These are phyloP conservation scores for Drosophila sturtevanti DNA, from an alignment of 1,140 invertebrate species.

Conservation along the genomic window DNA sequence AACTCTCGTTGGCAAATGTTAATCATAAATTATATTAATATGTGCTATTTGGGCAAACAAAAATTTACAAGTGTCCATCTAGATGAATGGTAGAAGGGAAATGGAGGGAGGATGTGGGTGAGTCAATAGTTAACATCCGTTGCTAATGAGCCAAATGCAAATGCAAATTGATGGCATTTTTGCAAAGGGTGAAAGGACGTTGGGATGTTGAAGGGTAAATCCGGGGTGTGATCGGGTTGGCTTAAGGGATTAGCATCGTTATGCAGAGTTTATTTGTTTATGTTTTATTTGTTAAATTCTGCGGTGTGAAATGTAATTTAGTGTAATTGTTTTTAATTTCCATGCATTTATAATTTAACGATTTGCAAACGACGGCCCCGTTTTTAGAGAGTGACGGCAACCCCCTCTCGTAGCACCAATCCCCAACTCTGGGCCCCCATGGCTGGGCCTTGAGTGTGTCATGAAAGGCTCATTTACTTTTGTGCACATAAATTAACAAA, in stretches of 20 bases:
- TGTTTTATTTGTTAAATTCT: conserved; percentile 9
- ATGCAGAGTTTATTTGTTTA: conserved; percentile 69
- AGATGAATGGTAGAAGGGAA: conserved; percentile 25
- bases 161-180: conserved; percentile 73
- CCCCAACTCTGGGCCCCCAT: not conserved
- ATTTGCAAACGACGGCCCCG: conserved; percentile 22
- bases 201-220: too few species aligned
- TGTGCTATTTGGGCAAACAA: conserved; percentile 36
- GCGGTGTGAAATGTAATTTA: conserved; percentile 51
- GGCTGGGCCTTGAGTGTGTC: conserved; percentile 54
- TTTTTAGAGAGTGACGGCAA: conserved; percentile 19
- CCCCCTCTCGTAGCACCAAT: too few species aligned
- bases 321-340: conserved; percentile 79
- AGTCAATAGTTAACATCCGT: not conserved
- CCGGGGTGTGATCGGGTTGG: conserved; percentile 40
- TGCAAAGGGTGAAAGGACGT: too few species aligned
- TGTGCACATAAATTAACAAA: conserved; percentile 55
- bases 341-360: conserved; percentile 76
- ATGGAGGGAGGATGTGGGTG: too few species aligned
- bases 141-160: conserved; percentile 72
- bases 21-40: conserved; percentile 59
- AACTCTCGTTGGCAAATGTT: conserved; percentile 21
- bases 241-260: conserved; percentile 80
- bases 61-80: conserved; percentile 64
- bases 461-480: conserved; percentile 70